Percentiles rank a stretch among this genome's conserved stretches.
phyloP scores from a whole-genome alignment of 2,113 vertebrate genomes.

The Suncus etruscus region DNA sequence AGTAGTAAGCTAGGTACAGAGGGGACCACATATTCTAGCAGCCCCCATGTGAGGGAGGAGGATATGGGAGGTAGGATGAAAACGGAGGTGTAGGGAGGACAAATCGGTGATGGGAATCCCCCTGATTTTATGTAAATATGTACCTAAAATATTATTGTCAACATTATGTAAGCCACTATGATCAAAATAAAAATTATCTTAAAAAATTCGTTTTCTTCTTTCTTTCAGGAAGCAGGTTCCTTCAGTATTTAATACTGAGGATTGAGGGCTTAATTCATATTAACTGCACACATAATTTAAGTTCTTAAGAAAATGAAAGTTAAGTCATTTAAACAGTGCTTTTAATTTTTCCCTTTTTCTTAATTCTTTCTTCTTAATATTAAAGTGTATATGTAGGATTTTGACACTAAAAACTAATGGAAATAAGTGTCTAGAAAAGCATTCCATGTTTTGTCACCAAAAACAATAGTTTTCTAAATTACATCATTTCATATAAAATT shows the following conservation, averaged over 20 bases:
- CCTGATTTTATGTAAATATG: no score
- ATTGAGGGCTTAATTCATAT: background rate
- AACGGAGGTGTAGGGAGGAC: no score
- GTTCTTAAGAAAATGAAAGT: background rate
- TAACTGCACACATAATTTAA: background rate
- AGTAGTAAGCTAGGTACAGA: no score
- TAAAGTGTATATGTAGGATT: background rate
- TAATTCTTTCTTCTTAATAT: background rate
- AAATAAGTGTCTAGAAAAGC: slow-evolving; percentile 9
- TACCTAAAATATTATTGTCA: no score
- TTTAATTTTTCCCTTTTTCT: background rate
- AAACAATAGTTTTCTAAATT: slow-evolving; percentile 39
- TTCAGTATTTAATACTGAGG: background rate
- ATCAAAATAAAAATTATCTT: no score
- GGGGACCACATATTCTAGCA: no score
- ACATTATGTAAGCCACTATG: no score
- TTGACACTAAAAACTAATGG: slow-evolving; percentile 45
- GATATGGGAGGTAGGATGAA: no score
- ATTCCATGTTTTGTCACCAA: slow-evolving; percentile 59
- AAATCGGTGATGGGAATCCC: no score
- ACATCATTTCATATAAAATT: slow-evolving; percentile 27
- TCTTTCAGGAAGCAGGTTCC: background rate
- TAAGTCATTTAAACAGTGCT: background rate
- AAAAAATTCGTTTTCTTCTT: no score
- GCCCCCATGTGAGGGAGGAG: no score